These are phyloP conservation scores for Drosophila orena DNA, from an alignment of 1,140 invertebrate species.

Conservation along the genomic window DNA sequence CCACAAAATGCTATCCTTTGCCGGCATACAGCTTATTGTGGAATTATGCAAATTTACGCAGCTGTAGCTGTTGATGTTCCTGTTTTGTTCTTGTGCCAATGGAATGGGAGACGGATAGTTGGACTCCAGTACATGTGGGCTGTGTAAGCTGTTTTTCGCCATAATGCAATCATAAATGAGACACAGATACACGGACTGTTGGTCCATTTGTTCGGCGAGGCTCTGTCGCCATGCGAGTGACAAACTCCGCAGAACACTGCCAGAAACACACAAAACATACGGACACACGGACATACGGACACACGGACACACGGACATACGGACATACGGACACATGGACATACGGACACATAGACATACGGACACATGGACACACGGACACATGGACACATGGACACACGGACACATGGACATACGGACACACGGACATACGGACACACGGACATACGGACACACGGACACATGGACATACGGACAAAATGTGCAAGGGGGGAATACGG, in stretches of 20 bases:
- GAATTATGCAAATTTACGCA: slow-evolving; percentile 73
- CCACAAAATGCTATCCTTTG: neutral
- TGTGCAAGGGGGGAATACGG: neutral
- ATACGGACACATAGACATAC: no score
- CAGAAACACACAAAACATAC: slow-evolving; percentile 39
- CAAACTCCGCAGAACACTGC: slow-evolving; percentile 39
- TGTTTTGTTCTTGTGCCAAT: slow-evolving; percentile 19
- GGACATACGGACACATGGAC: no score
- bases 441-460: no score
- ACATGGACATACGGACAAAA: no score
- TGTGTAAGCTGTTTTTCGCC: slow-evolving; percentile 55
- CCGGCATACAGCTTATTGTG: slow-evolving; percentile 58
- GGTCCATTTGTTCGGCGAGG: slow-evolving; percentile 55
- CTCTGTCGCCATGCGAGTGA: slow-evolving; percentile 43
- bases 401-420: slow-evolving; percentile 9
- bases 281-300: neutral
- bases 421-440: no score
- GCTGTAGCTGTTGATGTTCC: slow-evolving; percentile 47
- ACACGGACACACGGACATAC: no score
- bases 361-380: neutral
- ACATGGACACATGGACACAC: no score
- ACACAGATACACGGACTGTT: slow-evolving; percentile 13
- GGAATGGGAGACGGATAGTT: no score
- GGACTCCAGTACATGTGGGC: slow-evolving; percentile 6
- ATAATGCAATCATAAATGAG: slow-evolving; percentile 73